Percentiles rank a stretch among this genome's conserved stretches.
phyloP scores from a whole-genome alignment of 2,888 invertebrate species.

The Campopleginae sp. region DNA sequence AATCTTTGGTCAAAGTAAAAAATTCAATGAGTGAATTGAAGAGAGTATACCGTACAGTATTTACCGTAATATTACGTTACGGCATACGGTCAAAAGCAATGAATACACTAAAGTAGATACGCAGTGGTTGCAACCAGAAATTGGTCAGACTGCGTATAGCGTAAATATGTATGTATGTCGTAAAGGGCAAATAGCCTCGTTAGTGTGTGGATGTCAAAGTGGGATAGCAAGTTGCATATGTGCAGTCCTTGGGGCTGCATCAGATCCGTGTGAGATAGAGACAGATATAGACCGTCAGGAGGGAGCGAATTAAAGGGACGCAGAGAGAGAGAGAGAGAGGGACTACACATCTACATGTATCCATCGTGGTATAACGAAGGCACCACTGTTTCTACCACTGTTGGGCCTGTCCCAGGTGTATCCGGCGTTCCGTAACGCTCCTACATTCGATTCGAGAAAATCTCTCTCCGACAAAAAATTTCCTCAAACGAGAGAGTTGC shows the following conservation, averaged over 20 bases:
- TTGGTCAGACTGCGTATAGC: conserved; percentile 61
- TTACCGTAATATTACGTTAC: conserved; percentile 18
- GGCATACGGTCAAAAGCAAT: conserved; percentile 11
- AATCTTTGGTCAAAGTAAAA: neutral
- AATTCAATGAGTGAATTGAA: conserved; percentile 21
- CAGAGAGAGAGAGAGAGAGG: conserved; percentile 25
- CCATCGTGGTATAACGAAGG: conserved; percentile 44
- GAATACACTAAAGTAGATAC: conserved; percentile 30
- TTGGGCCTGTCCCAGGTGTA: conserved; percentile 66
- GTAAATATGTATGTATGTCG: conserved; percentile 10
- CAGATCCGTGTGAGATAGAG: conserved; percentile 24
- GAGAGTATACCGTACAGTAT: conserved; percentile 1
- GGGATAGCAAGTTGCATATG: conserved; percentile 48
- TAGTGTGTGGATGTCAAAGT: conserved; percentile 44
- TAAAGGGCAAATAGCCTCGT: conserved; percentile 48
- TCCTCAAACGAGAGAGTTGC: conserved; percentile 54
- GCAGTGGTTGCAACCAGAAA: conserved; percentile 56
- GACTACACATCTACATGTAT: conserved; percentile 23
- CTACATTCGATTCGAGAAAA: conserved; percentile 66
- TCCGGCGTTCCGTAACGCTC: conserved; percentile 62
- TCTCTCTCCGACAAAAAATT: conserved; percentile 61
- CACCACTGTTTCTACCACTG: conserved; percentile 34
- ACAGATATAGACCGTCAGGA: conserved; percentile 38
- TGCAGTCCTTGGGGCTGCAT: conserved; percentile 46
- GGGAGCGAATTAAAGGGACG: conserved; percentile 47